Evolutionary conservation across 2,888 invertebrate genomes (phyloP), one percentile per base, ranked within the genome.

Genomic region (Pasiphila rectangulata): DNA sequence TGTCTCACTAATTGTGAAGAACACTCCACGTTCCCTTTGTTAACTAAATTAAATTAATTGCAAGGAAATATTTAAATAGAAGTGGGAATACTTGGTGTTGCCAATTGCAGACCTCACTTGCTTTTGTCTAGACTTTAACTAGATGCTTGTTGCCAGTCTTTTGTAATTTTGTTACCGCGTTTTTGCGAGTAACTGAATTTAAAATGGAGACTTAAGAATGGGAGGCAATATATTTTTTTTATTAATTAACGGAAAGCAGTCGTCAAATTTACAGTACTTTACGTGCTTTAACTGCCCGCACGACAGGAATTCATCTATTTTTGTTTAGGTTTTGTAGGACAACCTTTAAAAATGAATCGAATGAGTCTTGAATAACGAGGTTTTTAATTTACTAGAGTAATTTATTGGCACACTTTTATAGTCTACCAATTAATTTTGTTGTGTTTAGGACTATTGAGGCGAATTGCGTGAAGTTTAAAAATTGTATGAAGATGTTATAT

Each of bases 41-140:
- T 81, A 82, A 79, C 72, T 79, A 75, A 83, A 83, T 82, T 81
- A 81, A 83, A 80, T 82, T 83, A 83, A 83, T 83, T 81, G 82
- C 70, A 66, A 78, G 79, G 82, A 84, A 85, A 83, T 83, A 83
- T 83, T 83, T 83, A 80, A 83, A 83, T 75, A 72, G 74, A 72
- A 72, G 70, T 64, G 61, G 53, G 57, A 56, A 64, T 63, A 69
- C 66, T 76, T 72, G 67, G 65, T 64, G 64, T 72, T 71, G 72
- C 75, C 75, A 81, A 82, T 77, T 81, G 70, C 69, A 75, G 71
- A 78, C 73, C 77, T 68, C 73, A 72, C 62, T 68, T 49, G 65
- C 67, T 68, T 69, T 76, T 75, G 83, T 84, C 84, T 83, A 83
- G 83, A 83, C 82, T 70, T 62, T 65, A 72, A 78, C 72, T 41